Evolutionary conservation across 2,113 vertebrate genomes (phyloP).

Genomic region (Promerops cafer): DNA sequence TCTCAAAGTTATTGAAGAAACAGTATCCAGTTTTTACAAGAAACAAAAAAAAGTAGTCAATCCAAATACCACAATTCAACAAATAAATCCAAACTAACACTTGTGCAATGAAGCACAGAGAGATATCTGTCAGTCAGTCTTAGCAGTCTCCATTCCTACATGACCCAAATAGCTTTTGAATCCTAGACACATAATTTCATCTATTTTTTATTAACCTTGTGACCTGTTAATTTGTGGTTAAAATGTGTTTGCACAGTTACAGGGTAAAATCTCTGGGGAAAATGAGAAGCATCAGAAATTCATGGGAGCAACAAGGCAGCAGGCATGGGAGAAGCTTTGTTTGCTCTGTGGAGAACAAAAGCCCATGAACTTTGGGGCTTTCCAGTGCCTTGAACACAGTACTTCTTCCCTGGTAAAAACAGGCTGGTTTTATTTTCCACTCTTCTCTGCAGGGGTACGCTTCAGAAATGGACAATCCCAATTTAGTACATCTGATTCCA

Average conservation of each 20-base stretch:
- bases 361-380: not conserved
- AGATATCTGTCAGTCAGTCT: not conserved
- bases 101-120: not conserved
- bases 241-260: not conserved
- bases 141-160: not conserved
- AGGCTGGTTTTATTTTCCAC: not conserved
- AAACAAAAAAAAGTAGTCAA: not conserved
- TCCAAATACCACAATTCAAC: not conserved
- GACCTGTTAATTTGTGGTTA: not conserved
- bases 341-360: not conserved
- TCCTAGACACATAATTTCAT: not conserved
- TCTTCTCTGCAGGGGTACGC: constrained; percentile 83
- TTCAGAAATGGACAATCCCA: constrained; percentile 86
- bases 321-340: not conserved
- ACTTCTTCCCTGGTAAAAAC: not conserved
- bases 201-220: not conserved
- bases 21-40: not conserved
- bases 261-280: not conserved
- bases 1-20: not conserved
- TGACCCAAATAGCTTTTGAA: not conserved
- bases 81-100: not conserved
- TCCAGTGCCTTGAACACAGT: not conserved
- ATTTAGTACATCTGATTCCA: constrained; percentile 85
- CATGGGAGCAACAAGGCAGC: not conserved
- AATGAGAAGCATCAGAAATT: not conserved